A percentile compares a stretch with the other conserved stretches of the same genome.
phyloP scores from a whole-genome alignment of 2,113 vertebrate genomes.

The Heterochromis multidens region DNA sequence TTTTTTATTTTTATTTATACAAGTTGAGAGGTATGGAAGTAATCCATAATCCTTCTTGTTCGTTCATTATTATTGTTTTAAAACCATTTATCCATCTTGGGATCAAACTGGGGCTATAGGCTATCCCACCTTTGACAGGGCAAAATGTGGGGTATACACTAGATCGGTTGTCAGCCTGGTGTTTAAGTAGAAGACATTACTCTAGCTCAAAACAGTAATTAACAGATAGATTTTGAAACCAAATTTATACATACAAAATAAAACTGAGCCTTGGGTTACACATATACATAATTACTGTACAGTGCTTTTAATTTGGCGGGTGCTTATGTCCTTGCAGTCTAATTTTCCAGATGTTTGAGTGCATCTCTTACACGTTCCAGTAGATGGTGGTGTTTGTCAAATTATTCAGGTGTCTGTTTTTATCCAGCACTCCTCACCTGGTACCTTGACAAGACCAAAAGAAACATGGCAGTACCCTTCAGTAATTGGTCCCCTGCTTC shows the following conservation, averaged over 20 bases:
- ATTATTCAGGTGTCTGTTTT: background rate
- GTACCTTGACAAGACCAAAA: background rate
- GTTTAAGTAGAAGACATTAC: background rate
- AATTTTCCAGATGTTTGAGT: background rate
- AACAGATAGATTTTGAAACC: background rate
- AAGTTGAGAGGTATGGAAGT: background rate
- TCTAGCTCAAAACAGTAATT: background rate
- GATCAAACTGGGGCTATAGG: no score
- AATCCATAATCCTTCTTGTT: background rate
- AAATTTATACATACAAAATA: background rate
- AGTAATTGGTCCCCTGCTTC: background rate
- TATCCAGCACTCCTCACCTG: background rate
- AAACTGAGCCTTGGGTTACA: background rate
- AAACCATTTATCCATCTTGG: background rate
- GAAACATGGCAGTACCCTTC: background rate
- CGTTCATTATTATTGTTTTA: no score
- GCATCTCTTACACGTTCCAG: constrained; percentile 1
- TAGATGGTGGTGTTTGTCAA: constrained; percentile 17
- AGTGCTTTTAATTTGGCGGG: background rate
- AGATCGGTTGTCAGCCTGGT: background rate
- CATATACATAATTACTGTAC: background rate
- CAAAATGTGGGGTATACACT: background rate
- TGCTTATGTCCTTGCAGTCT: background rate
- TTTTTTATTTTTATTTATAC: background rate
- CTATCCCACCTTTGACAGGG: background rate